Evolutionary conservation across 2,113 vertebrate genomes (phyloP), one percentile per base, ranked within the genome.

Genomic region (Cinclus mexicanus): DNA sequence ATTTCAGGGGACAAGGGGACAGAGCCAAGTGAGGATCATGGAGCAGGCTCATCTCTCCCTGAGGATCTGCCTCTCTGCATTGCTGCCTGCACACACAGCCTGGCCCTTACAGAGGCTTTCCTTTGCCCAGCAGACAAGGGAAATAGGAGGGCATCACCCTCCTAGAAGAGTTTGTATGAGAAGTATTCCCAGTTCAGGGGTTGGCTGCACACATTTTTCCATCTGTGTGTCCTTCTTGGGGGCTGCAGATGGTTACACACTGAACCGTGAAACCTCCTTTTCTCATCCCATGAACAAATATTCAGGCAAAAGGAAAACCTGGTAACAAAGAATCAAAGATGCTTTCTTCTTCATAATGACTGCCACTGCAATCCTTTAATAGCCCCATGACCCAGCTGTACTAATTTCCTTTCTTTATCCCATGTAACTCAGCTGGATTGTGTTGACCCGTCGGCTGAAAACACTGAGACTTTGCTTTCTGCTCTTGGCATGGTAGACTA

Each of bases 41-140:
- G 21, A 63, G 35, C 28, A 71, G 61, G 29, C 12, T 35, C 24
- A 39, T 7, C 19, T 11, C 42, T 47, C 16, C 12, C 22, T 4
- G 3, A 57, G 47, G 68, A 83, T 19, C 9, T 75, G 37, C 25
- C 20, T 86, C 28, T 67, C 63, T 7, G 31, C 4, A 0, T 35
- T 7, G 6, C 24, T 59, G 46, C 46, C 26, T 31, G n/a, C 33
- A 19, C 1, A 0, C 0, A 29, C 41, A 82, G 18, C 10, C 23
- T 63, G 29, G 21, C 4, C 55, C 42, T 50, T 60, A 19, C 33
- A 42, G n/a, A 15, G 22, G 17, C 16, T 85, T 55, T 25, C 17
- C 18, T 55, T 68, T 17, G 11, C 18, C 42, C 53, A 63, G n/a
- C 11, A 72, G n/a, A 29, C 0, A 1, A 50, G 21, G 3, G 1